Conservation (phyloP, 2,888 invertebrate genomes). For the Alcis repandata region DNA sequence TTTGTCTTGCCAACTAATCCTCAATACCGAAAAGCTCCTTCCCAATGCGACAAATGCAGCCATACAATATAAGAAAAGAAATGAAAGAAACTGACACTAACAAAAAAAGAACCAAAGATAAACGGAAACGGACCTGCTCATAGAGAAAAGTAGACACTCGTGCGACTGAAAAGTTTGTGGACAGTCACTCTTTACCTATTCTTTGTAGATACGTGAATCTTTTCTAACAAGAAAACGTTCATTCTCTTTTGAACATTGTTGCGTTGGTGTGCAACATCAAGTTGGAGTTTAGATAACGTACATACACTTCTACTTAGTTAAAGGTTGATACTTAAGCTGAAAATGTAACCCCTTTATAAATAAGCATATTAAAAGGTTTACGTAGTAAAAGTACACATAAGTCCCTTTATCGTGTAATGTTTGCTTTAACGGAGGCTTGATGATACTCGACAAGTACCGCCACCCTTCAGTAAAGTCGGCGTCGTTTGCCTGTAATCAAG, state of each 20-base stretch:
- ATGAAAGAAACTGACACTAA: constrained; percentile 74
- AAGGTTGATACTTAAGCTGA: not conserved
- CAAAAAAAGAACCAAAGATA: constrained; percentile 81
- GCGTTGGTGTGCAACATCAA: constrained; percentile 8
- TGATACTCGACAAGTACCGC: constrained; percentile 53
- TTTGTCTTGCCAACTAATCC: constrained; percentile 47
- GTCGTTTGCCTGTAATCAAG: constrained; percentile 53
- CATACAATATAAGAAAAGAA: constrained; percentile 75
- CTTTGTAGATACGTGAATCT: constrained; percentile 66
- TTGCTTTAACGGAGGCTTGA: constrained; percentile 47
- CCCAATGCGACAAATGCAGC: constrained; percentile 72
- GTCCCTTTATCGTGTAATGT: constrained; percentile 52
- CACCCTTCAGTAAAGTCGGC: constrained; percentile 41
- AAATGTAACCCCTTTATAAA: constrained; percentile 26
- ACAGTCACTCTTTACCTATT: constrained; percentile 67
- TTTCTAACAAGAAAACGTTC: constrained; percentile 56
- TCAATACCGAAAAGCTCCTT: constrained; percentile 53
- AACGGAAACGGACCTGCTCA: constrained; percentile 82
- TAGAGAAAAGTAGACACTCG: constrained; percentile 79
- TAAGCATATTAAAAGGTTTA: constrained; percentile 32
- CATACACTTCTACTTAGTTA: not conserved
- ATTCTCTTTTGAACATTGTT: constrained; percentile 31
- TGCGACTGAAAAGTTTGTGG: constrained; percentile 77
- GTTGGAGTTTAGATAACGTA: not conserved
- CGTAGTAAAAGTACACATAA: constrained; percentile 40